Conservation (phyloP, 2,113 vertebrate species). For the Todiramphus chloris region DNA sequence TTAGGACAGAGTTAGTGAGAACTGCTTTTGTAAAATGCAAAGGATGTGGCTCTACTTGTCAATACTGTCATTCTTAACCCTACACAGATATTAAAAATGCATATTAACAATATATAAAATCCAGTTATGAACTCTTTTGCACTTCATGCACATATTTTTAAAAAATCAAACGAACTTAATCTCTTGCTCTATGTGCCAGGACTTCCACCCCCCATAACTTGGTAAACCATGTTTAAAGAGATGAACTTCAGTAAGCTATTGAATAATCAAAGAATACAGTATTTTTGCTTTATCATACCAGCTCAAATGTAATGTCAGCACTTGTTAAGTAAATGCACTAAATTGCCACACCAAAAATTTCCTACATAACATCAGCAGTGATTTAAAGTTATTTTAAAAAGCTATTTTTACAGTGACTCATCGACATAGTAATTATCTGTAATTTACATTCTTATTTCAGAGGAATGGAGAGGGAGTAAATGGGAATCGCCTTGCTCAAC, state of each 20-base stretch:
- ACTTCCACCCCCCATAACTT: not conserved
- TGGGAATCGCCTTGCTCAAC: not conserved
- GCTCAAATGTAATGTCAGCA: not conserved
- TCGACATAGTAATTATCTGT: not conserved
- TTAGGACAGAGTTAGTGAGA: not conserved
- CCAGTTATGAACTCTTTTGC: not conserved
- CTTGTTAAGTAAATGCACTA: not conserved
- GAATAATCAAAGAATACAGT: not conserved
- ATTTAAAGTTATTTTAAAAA: constrained; percentile 19
- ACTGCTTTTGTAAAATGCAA: not conserved
- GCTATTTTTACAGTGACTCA: constrained; percentile 4
- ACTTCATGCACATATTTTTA: not conserved
- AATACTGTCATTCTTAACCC: not conserved
- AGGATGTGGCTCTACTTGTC: not conserved
- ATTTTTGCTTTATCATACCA: not conserved
- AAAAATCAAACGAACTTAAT: not conserved
- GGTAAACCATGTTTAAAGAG: not conserved
- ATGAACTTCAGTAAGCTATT: not conserved
- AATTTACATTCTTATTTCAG: constrained; percentile 7
- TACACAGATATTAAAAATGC: not conserved
- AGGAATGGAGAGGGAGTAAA: not conserved
- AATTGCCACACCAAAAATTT: not conserved
- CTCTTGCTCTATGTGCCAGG: not conserved
- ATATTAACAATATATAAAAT: not conserved
- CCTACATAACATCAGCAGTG: not conserved